Percentiles rank a stretch among this genome's conserved stretches.
Conservation (phyloP, 2,888 invertebrate genomes). For the Agrochola lota region DNA sequence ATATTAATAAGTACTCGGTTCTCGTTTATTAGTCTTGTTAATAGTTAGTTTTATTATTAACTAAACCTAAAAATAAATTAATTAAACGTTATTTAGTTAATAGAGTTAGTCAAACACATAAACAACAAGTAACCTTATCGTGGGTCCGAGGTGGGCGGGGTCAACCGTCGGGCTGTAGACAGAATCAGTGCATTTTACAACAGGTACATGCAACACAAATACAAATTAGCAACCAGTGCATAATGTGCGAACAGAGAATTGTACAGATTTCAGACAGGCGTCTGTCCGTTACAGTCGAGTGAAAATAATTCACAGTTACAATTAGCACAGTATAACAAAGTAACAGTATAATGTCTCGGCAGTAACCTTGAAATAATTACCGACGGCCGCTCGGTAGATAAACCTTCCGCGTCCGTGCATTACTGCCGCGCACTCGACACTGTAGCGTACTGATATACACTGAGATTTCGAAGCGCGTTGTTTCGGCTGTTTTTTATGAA, state of each 20-base stretch:
- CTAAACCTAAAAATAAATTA: conserved; percentile 12
- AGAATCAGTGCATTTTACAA: conserved; percentile 78
- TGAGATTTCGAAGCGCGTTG: no score
- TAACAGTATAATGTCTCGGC: no score
- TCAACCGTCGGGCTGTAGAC: conserved; percentile 74
- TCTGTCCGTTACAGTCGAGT: conserved; percentile 5
- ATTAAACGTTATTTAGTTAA: conserved; percentile 23
- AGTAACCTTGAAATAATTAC: no score
- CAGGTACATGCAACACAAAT: conserved; percentile 73
- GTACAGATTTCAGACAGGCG: conserved; percentile 16
- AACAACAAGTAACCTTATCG: conserved; percentile 73
- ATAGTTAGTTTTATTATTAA: conserved; percentile 19
- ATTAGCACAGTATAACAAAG: neutral
- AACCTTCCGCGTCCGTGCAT: no score
- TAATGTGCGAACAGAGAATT: conserved; percentile 18
- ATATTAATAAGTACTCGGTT: neutral
- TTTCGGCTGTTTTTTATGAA: no score
- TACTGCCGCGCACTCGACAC: no score
- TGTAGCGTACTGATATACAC: no score
- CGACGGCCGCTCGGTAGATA: no score
- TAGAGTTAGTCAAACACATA: conserved; percentile 60
- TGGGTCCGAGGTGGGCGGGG: conserved; percentile 56
- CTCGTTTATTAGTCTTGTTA: conserved; percentile 1
- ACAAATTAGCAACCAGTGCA: conserved; percentile 39
- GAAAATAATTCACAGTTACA: conserved; percentile 34